Conservation (phyloP, 2,113 vertebrate species). For the Hypanus sabinus region DNA sequence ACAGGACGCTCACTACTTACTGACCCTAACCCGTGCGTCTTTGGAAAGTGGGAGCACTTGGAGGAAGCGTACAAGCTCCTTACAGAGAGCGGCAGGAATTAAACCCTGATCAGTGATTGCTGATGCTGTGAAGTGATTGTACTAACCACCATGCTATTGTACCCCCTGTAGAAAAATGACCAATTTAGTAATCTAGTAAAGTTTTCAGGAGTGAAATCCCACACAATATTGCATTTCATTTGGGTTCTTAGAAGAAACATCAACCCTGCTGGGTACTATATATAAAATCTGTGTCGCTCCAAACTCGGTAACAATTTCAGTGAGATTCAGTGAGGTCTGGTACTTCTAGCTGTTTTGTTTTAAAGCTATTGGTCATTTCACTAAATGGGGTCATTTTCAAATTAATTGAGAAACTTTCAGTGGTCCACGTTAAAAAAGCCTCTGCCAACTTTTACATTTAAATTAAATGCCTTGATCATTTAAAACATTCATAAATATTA, state of each 20-base stretch:
- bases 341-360: neutral
- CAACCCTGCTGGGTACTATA: neutral
- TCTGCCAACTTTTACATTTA: neutral
- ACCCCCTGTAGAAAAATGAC: no score
- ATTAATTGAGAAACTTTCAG: neutral
- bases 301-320: neutral
- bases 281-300: neutral
- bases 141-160: no score
- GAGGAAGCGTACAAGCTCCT: no score
- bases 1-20: no score
- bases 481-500: slow-evolving; percentile 17
- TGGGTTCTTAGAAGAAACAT: neutral
- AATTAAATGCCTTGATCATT: neutral
- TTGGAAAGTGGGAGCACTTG: no score
- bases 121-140: no score
- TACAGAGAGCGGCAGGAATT: no score
- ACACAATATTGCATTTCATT: neutral
- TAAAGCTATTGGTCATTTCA: neutral
- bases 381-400: neutral
- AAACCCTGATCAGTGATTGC: no score
- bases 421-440: neutral
- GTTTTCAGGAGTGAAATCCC: neutral
- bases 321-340: neutral
- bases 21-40: no score
- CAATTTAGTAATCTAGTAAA: neutral